Conservation (phyloP, 2,888 invertebrate species). For the Ophion costatus region DNA sequence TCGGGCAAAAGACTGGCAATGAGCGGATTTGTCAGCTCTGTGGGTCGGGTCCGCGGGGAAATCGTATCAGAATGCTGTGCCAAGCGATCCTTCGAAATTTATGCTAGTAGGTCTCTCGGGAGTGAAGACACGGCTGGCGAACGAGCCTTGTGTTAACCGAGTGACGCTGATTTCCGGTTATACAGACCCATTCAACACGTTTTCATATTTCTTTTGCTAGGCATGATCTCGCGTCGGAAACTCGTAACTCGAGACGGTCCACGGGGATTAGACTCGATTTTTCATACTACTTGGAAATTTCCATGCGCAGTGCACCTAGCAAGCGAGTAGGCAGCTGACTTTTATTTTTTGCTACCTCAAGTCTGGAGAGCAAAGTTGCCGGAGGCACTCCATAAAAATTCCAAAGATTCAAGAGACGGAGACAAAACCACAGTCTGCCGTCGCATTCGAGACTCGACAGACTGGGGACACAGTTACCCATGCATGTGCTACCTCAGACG, state of each 20-base stretch:
- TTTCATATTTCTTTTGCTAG: constrained; percentile 20
- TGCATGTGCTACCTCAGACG: not conserved
- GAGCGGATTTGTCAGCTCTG: constrained; percentile 44
- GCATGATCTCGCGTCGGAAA: constrained; percentile 5
- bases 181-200: constrained; percentile 36
- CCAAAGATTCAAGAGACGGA: constrained; percentile 12
- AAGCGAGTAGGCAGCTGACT: not conserved
- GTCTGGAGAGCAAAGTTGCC: constrained; percentile 19
- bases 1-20: constrained; percentile 35
- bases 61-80: constrained; percentile 75
- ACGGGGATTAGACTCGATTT: constrained; percentile 27
- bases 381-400: constrained; percentile 16
- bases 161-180: constrained; percentile 48
- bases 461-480: not conserved
- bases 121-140: constrained; percentile 14
- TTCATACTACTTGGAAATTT: constrained; percentile 24
- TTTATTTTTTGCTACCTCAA: constrained; percentile 10
- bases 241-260: constrained; percentile 10
- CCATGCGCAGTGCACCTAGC: not conserved
- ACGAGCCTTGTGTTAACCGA: constrained; percentile 35
- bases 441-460: not conserved
- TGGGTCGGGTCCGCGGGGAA: constrained; percentile 71
- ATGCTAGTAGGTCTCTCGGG: constrained; percentile 65
- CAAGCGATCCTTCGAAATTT: constrained; percentile 67
- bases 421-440: not conserved